Conservation (phyloP, 2,888 invertebrate species). For the Bhutanitis thaidina region DNA sequence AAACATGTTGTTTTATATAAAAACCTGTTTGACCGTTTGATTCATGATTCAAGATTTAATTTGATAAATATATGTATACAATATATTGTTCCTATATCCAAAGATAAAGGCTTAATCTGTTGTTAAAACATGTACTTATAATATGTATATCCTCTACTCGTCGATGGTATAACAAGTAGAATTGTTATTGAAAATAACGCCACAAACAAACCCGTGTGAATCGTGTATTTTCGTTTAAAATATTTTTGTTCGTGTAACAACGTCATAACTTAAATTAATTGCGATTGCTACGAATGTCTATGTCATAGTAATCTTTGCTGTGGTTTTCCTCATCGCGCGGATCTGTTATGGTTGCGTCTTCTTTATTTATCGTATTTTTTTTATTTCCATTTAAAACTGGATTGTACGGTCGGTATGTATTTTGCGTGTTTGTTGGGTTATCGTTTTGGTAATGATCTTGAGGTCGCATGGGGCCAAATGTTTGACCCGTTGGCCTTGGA, state of each 20-base stretch:
- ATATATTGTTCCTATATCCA: background rate
- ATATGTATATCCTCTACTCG: background rate
- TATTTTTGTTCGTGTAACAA: background rate
- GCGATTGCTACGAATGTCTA: conserved; percentile 18
- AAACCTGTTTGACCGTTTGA: conserved; percentile 25
- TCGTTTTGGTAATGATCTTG: background rate
- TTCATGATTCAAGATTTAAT: conserved; percentile 10
- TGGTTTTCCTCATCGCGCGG: conserved; percentile 17
- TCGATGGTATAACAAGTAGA: background rate
- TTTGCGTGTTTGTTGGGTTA: background rate
- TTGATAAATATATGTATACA: background rate
- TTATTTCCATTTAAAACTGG: conserved; percentile 3
- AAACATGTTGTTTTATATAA: conserved; percentile 15
- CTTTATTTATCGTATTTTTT: conserved; percentile 4
- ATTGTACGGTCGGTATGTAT: background rate
- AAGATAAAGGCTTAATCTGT: background rate
- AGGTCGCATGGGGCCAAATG: conserved; percentile 1
- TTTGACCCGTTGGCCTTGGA: background rate
- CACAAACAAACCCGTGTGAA: too few relatives aligned
- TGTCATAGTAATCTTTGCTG: conserved; percentile 17
- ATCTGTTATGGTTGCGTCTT: background rate
- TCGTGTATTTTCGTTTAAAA: background rate
- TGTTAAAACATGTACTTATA: background rate
- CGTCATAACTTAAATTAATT: conserved; percentile 8
- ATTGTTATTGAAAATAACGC: too few relatives aligned